These are phyloP conservation scores for Philantomba maxwellii DNA, from an alignment of 2,113 vertebrate species.

Conservation along the genomic window DNA sequence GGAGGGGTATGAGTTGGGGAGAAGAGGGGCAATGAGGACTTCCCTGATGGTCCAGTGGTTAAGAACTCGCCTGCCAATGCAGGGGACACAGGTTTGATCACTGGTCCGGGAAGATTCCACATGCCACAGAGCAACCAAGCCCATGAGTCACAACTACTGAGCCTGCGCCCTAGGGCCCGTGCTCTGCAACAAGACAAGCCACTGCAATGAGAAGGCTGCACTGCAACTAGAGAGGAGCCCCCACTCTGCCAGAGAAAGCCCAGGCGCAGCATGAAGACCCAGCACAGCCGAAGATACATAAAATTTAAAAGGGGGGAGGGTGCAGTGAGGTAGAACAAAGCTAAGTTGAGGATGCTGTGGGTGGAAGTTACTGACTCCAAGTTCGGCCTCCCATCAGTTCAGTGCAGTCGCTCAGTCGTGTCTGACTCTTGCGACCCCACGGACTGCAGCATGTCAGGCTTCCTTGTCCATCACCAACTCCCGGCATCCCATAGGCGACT, in stretches of 20 bases:
- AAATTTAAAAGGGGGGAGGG: neutral
- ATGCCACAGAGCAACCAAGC: neutral
- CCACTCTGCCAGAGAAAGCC: neutral
- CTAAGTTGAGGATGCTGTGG: neutral
- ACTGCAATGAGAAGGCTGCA: neutral
- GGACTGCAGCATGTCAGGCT: neutral
- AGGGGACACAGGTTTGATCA: neutral
- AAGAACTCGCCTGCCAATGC: neutral
- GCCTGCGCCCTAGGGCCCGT: neutral
- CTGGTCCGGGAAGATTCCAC: neutral
- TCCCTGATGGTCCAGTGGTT: neutral
- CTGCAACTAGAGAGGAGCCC: neutral
- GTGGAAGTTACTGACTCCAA: neutral
- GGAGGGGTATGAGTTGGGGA: neutral
- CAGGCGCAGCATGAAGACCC: neutral
- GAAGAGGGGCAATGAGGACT: neutral
- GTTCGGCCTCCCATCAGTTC: neutral
- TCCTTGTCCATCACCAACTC: neutral
- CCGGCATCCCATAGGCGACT: neutral
- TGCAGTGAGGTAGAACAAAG: neutral
- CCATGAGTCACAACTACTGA: neutral
- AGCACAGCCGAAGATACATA: neutral
- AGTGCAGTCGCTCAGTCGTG: neutral
- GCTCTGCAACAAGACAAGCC: neutral
- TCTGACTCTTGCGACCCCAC: neutral